Evolutionary conservation across 1,140 invertebrate species (phyloP).

Genomic region (Scaptomyza hsui): DNA sequence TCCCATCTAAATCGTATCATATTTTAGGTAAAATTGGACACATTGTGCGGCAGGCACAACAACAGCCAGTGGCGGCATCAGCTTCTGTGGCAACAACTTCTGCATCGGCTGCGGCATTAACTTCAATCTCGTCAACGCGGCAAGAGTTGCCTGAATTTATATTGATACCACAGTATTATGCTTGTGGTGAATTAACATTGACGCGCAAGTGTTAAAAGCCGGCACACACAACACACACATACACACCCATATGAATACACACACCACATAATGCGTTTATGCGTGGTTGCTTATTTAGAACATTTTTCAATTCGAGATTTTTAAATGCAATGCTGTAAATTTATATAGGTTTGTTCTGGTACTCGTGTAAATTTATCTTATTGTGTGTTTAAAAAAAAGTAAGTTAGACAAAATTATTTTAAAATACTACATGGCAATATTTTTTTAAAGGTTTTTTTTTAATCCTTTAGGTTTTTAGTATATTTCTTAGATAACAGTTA

Average conservation of each 20-base stretch:
- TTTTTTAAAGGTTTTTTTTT: no score
- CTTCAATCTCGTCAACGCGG: constrained; percentile 40
- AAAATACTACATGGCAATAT: no score
- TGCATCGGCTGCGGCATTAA: constrained; percentile 42
- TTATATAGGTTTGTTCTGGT: background rate
- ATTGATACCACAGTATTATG: constrained; percentile 82
- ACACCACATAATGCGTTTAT: constrained; percentile 35
- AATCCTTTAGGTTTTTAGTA: no score
- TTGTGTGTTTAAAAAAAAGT: no score
- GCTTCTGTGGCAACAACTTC: constrained; percentile 27
- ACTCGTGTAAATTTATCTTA: background rate
- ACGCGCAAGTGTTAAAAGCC: constrained; percentile 63
- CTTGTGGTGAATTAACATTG: constrained; percentile 67
- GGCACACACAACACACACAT: constrained; percentile 20
- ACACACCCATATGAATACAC: constrained; percentile 12
- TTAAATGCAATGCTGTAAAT: constrained; percentile 6
- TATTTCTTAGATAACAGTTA: no score
- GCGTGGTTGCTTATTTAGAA: constrained; percentile 32
- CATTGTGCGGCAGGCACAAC: constrained; percentile 70
- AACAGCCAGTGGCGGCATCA: constrained; percentile 25
- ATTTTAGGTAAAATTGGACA: constrained; percentile 73
- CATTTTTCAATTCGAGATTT: constrained; percentile 15
- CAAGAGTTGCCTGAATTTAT: constrained; percentile 68
- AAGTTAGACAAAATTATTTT: no score
- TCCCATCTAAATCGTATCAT: background rate